Evolutionary conservation across 2,113 vertebrate species (phyloP).

Genomic region (Tetraodon nigroviridis): DNA sequence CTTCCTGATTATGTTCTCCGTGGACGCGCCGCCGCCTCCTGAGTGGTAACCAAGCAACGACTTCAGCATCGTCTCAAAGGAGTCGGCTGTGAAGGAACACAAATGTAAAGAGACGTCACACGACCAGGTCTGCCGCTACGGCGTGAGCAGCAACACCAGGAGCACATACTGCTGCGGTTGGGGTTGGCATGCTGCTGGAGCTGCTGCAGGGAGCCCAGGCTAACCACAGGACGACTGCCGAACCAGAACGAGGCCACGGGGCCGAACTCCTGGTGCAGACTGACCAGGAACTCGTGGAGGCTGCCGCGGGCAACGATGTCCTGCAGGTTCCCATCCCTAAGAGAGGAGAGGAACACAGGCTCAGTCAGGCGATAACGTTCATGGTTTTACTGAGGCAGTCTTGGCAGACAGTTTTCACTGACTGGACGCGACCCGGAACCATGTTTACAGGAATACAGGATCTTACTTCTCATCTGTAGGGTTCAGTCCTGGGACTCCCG

Average conservation of each 20-base stretch:
- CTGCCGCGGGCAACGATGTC: slow-evolving; percentile 87
- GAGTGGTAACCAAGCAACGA: slow-evolving; percentile 89
- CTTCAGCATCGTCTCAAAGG: slow-evolving; percentile 97
- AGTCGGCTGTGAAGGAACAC: slow-evolving; percentile 76
- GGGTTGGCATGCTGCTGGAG: slow-evolving; percentile 90
- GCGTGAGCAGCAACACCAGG: no score
- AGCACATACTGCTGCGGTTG: slow-evolving; percentile 82
- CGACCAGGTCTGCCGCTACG: no score
- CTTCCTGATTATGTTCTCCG: slow-evolving; percentile 79
- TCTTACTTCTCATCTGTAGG: slow-evolving; percentile 94
- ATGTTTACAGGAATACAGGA: no score
- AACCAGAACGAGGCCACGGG: slow-evolving; percentile 94
- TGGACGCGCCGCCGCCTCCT: slow-evolving; percentile 67
- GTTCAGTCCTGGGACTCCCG: slow-evolving; percentile 88
- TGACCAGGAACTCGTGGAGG: slow-evolving; percentile 88
- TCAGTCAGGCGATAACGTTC: no score
- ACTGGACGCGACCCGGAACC: no score
- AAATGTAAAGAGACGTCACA: no score
- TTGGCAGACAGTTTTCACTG: no score
- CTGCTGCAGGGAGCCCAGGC: slow-evolving; percentile 83
- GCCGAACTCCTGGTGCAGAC: slow-evolving; percentile 86
- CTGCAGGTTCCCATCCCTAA: slow-evolving; percentile 92
- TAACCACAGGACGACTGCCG: slow-evolving; percentile 88
- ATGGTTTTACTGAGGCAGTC: no score
- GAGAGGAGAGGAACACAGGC: not conserved